A percentile compares a stretch with the other conserved stretches of the same genome.
phyloP scores from a whole-genome alignment of 2,797 vertebrate species.

The Pterois miles region DNA sequence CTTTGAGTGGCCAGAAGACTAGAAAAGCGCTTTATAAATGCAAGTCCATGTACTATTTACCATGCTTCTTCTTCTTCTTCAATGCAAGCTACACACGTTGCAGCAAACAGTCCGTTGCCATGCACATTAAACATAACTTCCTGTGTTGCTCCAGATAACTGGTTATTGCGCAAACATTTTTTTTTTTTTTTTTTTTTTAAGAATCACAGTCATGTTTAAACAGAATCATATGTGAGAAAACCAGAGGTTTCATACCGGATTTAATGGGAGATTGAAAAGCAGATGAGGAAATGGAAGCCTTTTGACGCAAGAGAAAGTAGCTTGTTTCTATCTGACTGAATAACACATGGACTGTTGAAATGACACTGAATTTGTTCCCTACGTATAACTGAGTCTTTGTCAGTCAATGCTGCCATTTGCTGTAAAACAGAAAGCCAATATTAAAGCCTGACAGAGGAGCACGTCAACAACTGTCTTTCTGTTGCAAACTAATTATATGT shows the following conservation, averaged over 20 bases:
- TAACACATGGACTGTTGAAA: constrained; percentile 14
- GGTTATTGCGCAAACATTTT: not conserved
- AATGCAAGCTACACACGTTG: not conserved
- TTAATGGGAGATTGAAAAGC: constrained; percentile 16
- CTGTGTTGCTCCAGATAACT: not conserved
- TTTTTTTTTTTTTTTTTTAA: constrained; percentile 2
- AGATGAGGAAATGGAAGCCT: constrained; percentile 11
- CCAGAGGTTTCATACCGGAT: constrained; percentile 21
- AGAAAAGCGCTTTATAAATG: too few species aligned
- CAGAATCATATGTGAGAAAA: constrained; percentile 41
- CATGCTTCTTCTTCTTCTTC: too few species aligned
- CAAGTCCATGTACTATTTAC: too few species aligned
- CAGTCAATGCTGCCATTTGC: constrained; percentile 29
- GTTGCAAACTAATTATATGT: constrained; percentile 8
- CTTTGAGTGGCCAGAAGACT: too few species aligned
- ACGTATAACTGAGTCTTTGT: constrained; percentile 14
- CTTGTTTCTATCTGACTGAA: constrained; percentile 11
- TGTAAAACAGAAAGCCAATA: constrained; percentile 23
- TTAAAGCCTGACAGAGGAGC: constrained; percentile 2
- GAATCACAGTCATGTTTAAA: not conserved
- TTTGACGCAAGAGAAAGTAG: constrained; percentile 33
- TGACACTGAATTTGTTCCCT: not conserved
- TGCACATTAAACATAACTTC: not conserved
- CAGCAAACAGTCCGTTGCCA: not conserved
- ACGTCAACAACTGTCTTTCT: not conserved